Evolutionary conservation across 2,888 invertebrate species (phyloP), one percentile per base, ranked within the genome.

Genomic region (Entomobrya multifasciata): DNA sequence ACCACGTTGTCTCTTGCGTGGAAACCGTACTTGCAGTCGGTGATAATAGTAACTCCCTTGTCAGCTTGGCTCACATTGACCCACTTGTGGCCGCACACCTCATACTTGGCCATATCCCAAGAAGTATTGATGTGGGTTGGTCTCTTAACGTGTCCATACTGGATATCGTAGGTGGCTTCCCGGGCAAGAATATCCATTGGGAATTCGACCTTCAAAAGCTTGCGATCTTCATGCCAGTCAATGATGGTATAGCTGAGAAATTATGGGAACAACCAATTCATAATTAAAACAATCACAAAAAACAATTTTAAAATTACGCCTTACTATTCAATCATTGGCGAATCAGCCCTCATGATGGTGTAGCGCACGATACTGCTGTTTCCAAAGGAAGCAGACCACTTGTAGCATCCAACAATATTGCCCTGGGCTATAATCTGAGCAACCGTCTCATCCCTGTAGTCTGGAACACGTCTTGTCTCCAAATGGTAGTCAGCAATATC

Each of bases 11-110:
- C 92, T 5, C 92, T 90, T n/a, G 92, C 92, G 17, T 93, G 92
- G 92, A 93, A 93, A 52, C 94, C 94, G 90, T 94, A 94, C 88
- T 94, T 93, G 91, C 92, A 91, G 90, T 93, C 93, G 89, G 93
- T 94, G 36, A 94, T 92, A 3, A 94, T 90, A 13, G 93, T 92
- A n/a, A 94, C 91, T 30, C 94, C 94, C 88, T 91, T 92, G 85
- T 92, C 92, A 88, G 92, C 92, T 89, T 94, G 93, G 0, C 93
- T 93, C 10, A 93, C 52, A 87, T 93, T 93, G 47, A 93, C 92
- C 93, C 93, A 94, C 91, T 93, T 93, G 91, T 94, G 94, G 36
- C 93, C 93, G 92, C 93, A 94, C 6, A 94, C 93, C 92, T 94
- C 94, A 92, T 92, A 93, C 89, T 92, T 92, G 8, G 94, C 93